Percentiles rank a stretch among this genome's conserved stretches.
Conservation (phyloP, 1,140 invertebrate genomes). For the Bathynomus jamesi region DNA sequence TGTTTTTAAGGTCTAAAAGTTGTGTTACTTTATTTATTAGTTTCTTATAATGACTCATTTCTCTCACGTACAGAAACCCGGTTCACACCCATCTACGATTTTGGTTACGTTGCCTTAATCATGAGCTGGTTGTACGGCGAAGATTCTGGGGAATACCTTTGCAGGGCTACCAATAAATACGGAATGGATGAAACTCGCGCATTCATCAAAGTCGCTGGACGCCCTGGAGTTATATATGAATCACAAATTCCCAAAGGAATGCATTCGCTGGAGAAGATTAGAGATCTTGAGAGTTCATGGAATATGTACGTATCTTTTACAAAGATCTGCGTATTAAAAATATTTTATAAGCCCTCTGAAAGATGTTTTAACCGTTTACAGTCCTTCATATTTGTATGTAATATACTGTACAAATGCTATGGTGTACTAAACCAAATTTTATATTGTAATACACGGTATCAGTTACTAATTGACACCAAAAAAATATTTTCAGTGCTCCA, state of each 20-base stretch:
- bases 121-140: constrained; percentile 91
- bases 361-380: too few relatives aligned
- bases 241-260: constrained; percentile 87
- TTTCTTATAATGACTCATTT: constrained; percentile 21
- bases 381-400: too few relatives aligned
- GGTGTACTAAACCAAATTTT: too few relatives aligned
- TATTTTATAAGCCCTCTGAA: too few relatives aligned
- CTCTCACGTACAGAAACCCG: constrained; percentile 61
- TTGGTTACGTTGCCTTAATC: constrained; percentile 92
- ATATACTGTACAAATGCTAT: too few relatives aligned
- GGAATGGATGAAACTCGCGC: constrained; percentile 73
- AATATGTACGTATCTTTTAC: too few relatives aligned
- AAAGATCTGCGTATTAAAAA: too few relatives aligned
- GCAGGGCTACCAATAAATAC: constrained; percentile 81
- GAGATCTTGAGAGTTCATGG: constrained; percentile 93
- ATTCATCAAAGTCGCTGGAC: constrained; percentile 37
- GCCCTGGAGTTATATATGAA: constrained; percentile 79
- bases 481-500: constrained; percentile 58
- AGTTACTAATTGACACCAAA: too few relatives aligned
- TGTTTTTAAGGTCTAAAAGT: too few relatives aligned
- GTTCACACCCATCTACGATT: constrained; percentile 88
- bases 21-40: too few relatives aligned
- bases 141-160: constrained; percentile 75
- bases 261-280: constrained; percentile 89
- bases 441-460: too few relatives aligned